Base-by-base conservation (phyloP, 2,113 vertebrate species). In the Laterallus jamaicensis region DNA sequence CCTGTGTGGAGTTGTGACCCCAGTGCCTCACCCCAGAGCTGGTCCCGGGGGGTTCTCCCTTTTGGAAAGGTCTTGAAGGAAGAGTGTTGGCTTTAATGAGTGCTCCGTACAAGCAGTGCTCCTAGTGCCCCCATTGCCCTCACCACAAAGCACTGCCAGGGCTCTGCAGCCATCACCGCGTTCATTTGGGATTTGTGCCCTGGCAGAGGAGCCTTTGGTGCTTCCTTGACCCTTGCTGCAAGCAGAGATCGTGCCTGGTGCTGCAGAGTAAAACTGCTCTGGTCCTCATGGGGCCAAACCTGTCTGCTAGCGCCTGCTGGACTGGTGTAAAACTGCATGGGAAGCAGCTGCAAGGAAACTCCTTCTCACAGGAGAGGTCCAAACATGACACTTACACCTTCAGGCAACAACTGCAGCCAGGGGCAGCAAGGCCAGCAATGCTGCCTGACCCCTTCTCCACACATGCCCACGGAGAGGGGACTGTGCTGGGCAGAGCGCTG, bases 1-100 rank as follows among this genome's bases (percentile, higher is more conserved):
- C 2, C 0, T 2, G 3, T 1, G 1, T 4, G 1, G 21, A 59
- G 2, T 16, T 5, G 0, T 6, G 59, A 35, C 0, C 39, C 39
- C 42, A 66, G 73, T 4, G 0, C 73, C 31, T 39, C 3, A 4
- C 25, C 47, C 35, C 1, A 1, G 35, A 29, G 60, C 66, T 63
- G 37, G 28, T 50, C 75, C 49, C 0, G 0, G 26, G 22, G 0
- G 1, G 17, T 3, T 55, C 0, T 68, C 16, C 12, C 42, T 59
- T 29, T 54, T 9, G 39, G 70, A 59, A 68, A 71, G 40, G 6
- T 44, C 56, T 54, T 2, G 0, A 37, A 19, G 31, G 56, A n/a
- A 35, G 25, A 55, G 49, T 3, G 59, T 59, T 35, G 5, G 16
- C 49, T 13, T 4, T n/a, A 8, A 58, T 0, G 40, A 75, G 66